These are phyloP conservation scores for Oophaga sylvatica DNA, from an alignment of 2,797 vertebrate genomes.

Conservation along the genomic window DNA sequence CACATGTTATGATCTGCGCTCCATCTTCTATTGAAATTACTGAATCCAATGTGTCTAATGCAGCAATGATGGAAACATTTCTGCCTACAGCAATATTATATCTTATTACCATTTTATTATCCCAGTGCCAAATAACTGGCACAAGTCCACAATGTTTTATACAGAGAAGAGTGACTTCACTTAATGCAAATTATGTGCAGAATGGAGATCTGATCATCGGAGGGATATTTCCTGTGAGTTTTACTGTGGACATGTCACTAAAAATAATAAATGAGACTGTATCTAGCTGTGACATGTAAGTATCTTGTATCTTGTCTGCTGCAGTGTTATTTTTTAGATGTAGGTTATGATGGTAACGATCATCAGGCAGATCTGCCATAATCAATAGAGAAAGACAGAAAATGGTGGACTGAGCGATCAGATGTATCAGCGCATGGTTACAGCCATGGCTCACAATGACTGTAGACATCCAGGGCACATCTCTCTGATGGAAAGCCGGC, in stretches of 20 bases:
- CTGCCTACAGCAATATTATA: not conserved
- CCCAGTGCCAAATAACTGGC: not conserved
- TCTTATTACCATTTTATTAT: not conserved
- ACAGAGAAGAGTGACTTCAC: not conserved
- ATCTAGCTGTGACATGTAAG: not conserved
- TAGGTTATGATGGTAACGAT: too few species aligned
- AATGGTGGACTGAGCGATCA: too few species aligned
- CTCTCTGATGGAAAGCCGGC: too few species aligned
- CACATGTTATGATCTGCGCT: not conserved
- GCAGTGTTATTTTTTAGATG: too few species aligned
- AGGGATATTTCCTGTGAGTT: not conserved
- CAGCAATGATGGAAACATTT: not conserved
- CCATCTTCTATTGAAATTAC: not conserved
- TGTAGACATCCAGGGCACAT: too few species aligned
- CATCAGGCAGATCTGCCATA: too few species aligned
- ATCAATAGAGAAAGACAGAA: too few species aligned
- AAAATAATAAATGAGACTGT: not conserved
- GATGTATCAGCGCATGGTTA: too few species aligned
- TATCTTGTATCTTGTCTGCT: not conserved
- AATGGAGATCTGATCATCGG: not conserved
- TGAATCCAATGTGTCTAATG: not conserved
- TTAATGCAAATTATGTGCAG: not conserved
- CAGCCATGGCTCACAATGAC: too few species aligned
- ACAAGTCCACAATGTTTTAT: not conserved
- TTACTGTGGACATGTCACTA: not conserved